Percentiles rank a stretch among this genome's conserved stretches.
Conservation (phyloP, 2,113 vertebrate genomes). For the Motacilla tschutschensis region DNA sequence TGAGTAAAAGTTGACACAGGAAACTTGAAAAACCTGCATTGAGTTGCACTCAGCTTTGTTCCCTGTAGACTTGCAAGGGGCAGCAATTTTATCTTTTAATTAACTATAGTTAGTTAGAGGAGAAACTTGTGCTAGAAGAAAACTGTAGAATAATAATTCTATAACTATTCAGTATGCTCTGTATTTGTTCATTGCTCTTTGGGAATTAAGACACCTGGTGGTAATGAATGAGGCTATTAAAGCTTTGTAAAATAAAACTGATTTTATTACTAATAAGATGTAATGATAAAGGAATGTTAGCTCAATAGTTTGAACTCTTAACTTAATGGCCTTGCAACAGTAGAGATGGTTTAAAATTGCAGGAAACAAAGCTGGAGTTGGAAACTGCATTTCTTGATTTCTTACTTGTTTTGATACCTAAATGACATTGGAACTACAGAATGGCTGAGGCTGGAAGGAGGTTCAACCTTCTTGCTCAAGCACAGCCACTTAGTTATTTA, state of each 20-base stretch:
- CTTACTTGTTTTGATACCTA: not conserved
- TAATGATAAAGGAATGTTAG: slow-evolving; percentile 10
- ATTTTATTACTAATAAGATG: not conserved
- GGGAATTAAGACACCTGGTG: not conserved
- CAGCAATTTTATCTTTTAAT: not conserved
- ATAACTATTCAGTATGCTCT: not conserved
- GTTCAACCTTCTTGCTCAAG: not conserved
- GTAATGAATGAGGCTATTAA: slow-evolving; percentile 11
- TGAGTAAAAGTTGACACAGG: not conserved
- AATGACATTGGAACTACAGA: not conserved
- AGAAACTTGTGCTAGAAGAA: not conserved
- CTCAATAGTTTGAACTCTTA: not conserved
- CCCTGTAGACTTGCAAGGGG: not conserved
- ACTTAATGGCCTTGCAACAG: not conserved
- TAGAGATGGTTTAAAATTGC: not conserved
- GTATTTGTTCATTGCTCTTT: not conserved
- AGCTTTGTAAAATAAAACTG: slow-evolving; percentile 12
- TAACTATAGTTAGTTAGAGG: not conserved
- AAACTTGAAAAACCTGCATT: not conserved
- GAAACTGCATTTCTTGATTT: not conserved
- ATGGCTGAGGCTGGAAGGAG: not conserved
- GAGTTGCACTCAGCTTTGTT: not conserved
- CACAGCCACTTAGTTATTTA: not conserved
- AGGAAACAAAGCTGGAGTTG: not conserved
- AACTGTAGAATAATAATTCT: not conserved